A percentile compares a stretch with the other conserved stretches of the same genome.
phyloP scores from a whole-genome alignment of 2,797 vertebrate genomes.

The Graptemys geographica region DNA sequence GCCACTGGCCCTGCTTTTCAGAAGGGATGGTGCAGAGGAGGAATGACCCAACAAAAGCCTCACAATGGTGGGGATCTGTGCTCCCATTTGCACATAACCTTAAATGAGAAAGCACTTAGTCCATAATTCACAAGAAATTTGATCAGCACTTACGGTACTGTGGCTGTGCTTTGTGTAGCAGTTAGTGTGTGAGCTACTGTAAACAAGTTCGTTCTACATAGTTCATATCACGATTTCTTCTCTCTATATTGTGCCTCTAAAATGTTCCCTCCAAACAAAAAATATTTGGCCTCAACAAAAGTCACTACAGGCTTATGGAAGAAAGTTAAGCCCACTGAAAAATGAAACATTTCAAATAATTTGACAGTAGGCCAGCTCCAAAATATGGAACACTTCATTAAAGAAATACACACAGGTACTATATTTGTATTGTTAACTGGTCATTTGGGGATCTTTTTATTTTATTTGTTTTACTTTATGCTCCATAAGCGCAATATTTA shows the following conservation, averaged over 20 bases:
- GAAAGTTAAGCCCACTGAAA: not conserved
- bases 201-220: not conserved
- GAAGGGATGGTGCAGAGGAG: slow-evolving; percentile 72
- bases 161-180: slow-evolving; percentile 57
- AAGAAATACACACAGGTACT: not conserved
- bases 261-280: not conserved
- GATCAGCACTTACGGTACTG: slow-evolving; percentile 49
- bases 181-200: slow-evolving; percentile 63
- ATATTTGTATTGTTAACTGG: not conserved
- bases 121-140: slow-evolving; percentile 76
- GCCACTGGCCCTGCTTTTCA: slow-evolving; percentile 76
- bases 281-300: slow-evolving; percentile 13
- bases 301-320: not conserved
- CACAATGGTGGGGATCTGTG: slow-evolving; percentile 71
- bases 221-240: slow-evolving; percentile 22
- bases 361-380: not conserved
- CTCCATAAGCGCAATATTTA: not conserved
- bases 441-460: not conserved
- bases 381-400: not conserved
- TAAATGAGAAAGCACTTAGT: slow-evolving; percentile 73
- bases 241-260: slow-evolving; percentile 20
- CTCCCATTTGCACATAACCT: slow-evolving; percentile 74
- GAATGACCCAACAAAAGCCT: slow-evolving; percentile 76
- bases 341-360: not conserved
- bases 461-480: not conserved